Base-by-base conservation (phyloP, 1,140 invertebrate species). In the Lepidurus couesii region DNA sequence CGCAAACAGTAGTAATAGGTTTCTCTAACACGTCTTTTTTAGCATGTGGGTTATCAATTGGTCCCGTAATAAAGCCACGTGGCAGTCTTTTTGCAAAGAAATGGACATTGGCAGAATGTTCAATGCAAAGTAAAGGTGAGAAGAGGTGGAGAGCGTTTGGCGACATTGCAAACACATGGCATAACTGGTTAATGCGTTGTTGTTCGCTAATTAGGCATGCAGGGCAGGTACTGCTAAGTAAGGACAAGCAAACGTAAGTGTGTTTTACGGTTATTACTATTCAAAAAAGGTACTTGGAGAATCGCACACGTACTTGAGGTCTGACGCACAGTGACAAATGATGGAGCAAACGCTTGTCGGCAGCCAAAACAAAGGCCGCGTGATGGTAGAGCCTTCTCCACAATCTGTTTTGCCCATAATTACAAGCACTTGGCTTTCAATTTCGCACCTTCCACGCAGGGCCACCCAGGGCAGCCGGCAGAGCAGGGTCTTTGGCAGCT, bases 381-480 rank as follows among this genome's bases (percentile, higher is more conserved):
- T 65, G 53, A 65, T 13, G 53, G 53, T 65, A 65, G 3, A 65
- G 53, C 13, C 53, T 65, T 65, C 13, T 65, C 53, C n/a, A 7
- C 53, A 65, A 65, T 65, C 53, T 65, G 53, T 65, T n/a, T 65
- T 65, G 53, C 53, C 53, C 53, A 65, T 65, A 65, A 65, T 65
- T 65, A 65, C 53, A 65, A 21, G 21, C 53, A 65, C 53, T 65
- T 65, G 53, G 21, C 53, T 65, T 65, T 65, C 53, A 65, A 65
- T 65, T 65, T 65, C 53, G 53, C 53, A 65, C 53, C 53, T 65
- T 65, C 53, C 8, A 34, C 34, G 34, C 34, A 21, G 53, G 53
- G 53, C 53, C 53, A 65, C 53, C 53, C 53, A 65, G 53, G 53
- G 53, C 53, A 65, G 53, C 53, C 21, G 16, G 53, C 16, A 65